phyloP scores from a whole-genome alignment of 2,888 invertebrate genomes.

The Lordiphosa fenestrarum region DNA sequence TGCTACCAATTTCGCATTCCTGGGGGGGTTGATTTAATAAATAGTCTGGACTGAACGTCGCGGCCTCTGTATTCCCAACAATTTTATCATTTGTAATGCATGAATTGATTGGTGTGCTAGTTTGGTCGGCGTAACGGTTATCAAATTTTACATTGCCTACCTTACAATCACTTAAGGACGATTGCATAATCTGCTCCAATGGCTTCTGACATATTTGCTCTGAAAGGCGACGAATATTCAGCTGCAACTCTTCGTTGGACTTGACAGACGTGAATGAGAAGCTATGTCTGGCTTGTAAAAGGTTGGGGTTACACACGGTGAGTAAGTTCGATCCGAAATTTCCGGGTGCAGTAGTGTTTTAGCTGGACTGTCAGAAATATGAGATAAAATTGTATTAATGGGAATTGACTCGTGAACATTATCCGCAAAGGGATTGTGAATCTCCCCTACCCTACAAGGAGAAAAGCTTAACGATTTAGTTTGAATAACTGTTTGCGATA shows the following conservation, averaged over 20 bases:
- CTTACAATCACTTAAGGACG: slow-evolving; percentile 45
- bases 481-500: slow-evolving; percentile 34
- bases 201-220: slow-evolving; percentile 72
- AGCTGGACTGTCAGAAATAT: slow-evolving; percentile 15
- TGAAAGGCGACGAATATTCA: slow-evolving; percentile 78
- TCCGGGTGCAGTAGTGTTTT: slow-evolving; percentile 16
- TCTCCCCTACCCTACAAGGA: slow-evolving; percentile 56
- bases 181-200: slow-evolving; percentile 25
- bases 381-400: slow-evolving; percentile 20
- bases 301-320: slow-evolving; percentile 68
- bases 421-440: slow-evolving; percentile 47
- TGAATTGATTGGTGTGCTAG: slow-evolving; percentile 14
- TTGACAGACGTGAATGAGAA: slow-evolving; percentile 73
- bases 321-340: slow-evolving; percentile 51
- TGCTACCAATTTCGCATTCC: slow-evolving; percentile 37
- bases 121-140: not conserved
- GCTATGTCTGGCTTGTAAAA: slow-evolving; percentile 77
- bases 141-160: slow-evolving; percentile 14
- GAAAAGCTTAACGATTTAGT: slow-evolving; percentile 64
- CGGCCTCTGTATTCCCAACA: slow-evolving; percentile 33
- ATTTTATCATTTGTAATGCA: slow-evolving; percentile 55
- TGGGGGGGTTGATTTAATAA: slow-evolving; percentile 34
- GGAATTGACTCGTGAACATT: slow-evolving; percentile 20
- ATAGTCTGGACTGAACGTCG: slow-evolving; percentile 57
- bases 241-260: slow-evolving; percentile 75